Evolutionary conservation across 1,140 invertebrate species (phyloP).

Genomic region (Pollicipes pollicipes): DNA sequence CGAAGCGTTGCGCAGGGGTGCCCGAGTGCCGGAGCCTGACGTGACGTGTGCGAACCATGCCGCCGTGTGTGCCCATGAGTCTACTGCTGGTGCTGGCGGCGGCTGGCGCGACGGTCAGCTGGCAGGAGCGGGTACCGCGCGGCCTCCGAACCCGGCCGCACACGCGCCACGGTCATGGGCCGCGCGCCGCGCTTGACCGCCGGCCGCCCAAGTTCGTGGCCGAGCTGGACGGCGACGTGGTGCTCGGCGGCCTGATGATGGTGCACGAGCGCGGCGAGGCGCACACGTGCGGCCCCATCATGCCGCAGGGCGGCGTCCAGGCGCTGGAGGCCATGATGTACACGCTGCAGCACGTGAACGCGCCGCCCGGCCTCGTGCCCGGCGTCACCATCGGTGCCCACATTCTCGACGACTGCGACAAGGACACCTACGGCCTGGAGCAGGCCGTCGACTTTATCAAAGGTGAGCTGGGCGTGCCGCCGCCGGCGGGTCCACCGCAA

Average conservation of each 20-base stretch:
- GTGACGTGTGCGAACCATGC: too few relatives aligned
- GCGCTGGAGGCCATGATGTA: conserved; percentile 83
- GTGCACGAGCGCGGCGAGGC: conserved; percentile 69
- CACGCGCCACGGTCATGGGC: too few relatives aligned
- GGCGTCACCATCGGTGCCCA: conserved; percentile 69
- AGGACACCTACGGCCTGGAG: conserved; percentile 86
- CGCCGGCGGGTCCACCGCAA: too few relatives aligned
- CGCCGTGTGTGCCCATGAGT: too few relatives aligned
- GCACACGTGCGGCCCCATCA: conserved; percentile 64
- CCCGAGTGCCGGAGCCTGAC: too few relatives aligned
- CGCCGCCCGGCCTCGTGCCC: conserved; percentile 41
- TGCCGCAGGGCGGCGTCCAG: conserved; percentile 62
- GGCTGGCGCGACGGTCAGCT: too few relatives aligned
- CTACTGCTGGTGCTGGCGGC: too few relatives aligned
- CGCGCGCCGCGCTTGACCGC: too few relatives aligned
- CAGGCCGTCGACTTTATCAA: conserved; percentile 95
- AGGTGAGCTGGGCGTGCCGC: too few relatives aligned
- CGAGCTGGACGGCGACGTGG: conserved; percentile 60
- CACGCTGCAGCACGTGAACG: conserved; percentile 68
- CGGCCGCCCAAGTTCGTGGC: conserved; percentile 72
- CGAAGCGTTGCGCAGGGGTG: too few relatives aligned
- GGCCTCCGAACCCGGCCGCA: too few relatives aligned
- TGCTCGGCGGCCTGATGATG: conserved; percentile 84
- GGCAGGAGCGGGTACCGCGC: too few relatives aligned
- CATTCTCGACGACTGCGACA: conserved; percentile 86